These are phyloP conservation scores for Hypsibius dujardini DNA, from an alignment of 1,140 invertebrate genomes.

Conservation along the genomic window DNA sequence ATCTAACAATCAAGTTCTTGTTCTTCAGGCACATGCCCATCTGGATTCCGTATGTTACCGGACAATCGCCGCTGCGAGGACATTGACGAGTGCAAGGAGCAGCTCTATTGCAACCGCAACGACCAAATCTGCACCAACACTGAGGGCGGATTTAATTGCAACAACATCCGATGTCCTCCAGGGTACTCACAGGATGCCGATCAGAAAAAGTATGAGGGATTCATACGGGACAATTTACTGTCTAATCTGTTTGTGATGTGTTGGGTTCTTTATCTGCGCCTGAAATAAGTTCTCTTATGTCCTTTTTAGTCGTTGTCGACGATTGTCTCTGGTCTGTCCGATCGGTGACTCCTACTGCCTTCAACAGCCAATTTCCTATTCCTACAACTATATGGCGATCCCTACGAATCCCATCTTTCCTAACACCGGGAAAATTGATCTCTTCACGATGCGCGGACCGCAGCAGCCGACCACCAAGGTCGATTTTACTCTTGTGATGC, in stretches of 20 bases:
- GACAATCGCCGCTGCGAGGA: constrained; percentile 60
- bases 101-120: constrained; percentile 41
- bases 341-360: constrained; percentile 50
- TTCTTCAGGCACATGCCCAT: constrained; percentile 61
- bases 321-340: constrained; percentile 46
- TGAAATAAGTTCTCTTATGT: too few species aligned
- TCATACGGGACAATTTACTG: neutral
- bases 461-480: constrained; percentile 46
- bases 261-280: too few species aligned
- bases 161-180: constrained; percentile 58
- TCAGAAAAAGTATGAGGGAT: constrained; percentile 59
- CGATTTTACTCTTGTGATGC: constrained; percentile 58
- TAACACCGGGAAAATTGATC: constrained; percentile 43
- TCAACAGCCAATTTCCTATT: constrained; percentile 56
- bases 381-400: constrained; percentile 76
- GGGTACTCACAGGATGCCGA: constrained; percentile 54
- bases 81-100: constrained; percentile 64
- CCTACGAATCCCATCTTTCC: constrained; percentile 61
- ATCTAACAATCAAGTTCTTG: too few species aligned
- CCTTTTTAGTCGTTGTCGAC: constrained; percentile 57
- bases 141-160: constrained; percentile 67
- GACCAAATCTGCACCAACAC: constrained; percentile 76
- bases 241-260: neutral
- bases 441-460: constrained; percentile 72
- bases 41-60: constrained; percentile 52